These are phyloP conservation scores for Erebia epiphron DNA, from an alignment of 2,888 invertebrate species.

Conservation along the genomic window DNA sequence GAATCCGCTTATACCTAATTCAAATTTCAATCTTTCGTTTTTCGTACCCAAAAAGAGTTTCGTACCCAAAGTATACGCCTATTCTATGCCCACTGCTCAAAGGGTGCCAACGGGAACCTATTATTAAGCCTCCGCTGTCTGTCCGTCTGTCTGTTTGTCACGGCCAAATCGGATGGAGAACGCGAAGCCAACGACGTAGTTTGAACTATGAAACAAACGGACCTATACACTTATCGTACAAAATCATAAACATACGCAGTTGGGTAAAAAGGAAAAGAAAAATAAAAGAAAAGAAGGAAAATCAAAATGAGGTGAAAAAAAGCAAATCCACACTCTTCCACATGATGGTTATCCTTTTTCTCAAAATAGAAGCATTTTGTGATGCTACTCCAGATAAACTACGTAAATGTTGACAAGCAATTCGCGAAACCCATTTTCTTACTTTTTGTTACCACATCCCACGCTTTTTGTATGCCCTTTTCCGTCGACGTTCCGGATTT, in stretches of 20 bases:
- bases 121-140: no score
- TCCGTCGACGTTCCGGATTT: no score
- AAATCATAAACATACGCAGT: background rate
- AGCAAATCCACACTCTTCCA: background rate
- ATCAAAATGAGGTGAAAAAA: background rate
- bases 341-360: background rate
- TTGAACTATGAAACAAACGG: no score
- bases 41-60: no score
- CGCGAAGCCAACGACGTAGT: no score
- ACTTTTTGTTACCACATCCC: background rate
- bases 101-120: no score
- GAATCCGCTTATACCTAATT: no score
- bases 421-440: background rate
- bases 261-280: background rate
- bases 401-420: background rate
- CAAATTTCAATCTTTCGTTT: no score
- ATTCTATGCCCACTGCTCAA: no score
- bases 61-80: no score
- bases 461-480: background rate
- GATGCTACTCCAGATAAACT: background rate
- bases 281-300: background rate
- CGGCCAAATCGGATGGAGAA: no score
- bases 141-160: no score
- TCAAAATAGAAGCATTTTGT: background rate
- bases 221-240: background rate